Base-by-base conservation (phyloP, 2,797 vertebrate species). In the Semotilus atromaculatus region DNA sequence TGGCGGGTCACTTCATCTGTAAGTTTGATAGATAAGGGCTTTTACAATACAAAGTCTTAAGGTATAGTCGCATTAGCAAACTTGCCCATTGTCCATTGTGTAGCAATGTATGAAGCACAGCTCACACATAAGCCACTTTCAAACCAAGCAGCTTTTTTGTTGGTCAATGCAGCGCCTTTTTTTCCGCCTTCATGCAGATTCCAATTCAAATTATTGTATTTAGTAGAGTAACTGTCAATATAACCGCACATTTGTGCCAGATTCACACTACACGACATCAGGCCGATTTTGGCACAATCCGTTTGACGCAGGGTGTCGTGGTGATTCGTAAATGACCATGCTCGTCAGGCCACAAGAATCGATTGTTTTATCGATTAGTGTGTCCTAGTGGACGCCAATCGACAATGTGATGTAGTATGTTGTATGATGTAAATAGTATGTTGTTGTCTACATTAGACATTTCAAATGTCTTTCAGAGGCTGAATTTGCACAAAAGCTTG, bases 1-100 rank as follows among this genome's bases (percentile, higher is more conserved):
- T 99, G 98, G 98, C 92, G 98, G 60, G 98, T 99, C 89, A 99
- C 98, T 0, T 99, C 98, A 36, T 99, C 97, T 81, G 98, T 99
- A 94, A 98, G 98, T 97, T 66, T 67, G n/a, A 40, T 43, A 51
- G 48, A 51, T 18, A 7, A 51, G 6, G 6, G 18, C 18, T 19
- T 51, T 19, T 7, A 64, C 26, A 64, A 62, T 16, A 29, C 23
- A 62, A 7, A 64, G 26, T 16, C 8, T 58, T 0, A n/a, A 58
- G 53, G 8, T n/a, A 23, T 58, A 23, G 21, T 58, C 9, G 21
- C 23, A 58, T 58, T 58, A 23, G 23, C 55, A n/a, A 58, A 23
- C 7, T 55, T 9, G 19, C 23, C 19, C 6, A n/a, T 19, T 51
- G 48, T 51, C 14, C 6, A 53, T 53, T 53, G 51, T 53, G 51